A percentile compares a stretch with the other conserved stretches of the same genome.
Evolutionary conservation across 2,113 vertebrate species (phyloP).

Genomic region (Cyprinodon tularosa): DNA sequence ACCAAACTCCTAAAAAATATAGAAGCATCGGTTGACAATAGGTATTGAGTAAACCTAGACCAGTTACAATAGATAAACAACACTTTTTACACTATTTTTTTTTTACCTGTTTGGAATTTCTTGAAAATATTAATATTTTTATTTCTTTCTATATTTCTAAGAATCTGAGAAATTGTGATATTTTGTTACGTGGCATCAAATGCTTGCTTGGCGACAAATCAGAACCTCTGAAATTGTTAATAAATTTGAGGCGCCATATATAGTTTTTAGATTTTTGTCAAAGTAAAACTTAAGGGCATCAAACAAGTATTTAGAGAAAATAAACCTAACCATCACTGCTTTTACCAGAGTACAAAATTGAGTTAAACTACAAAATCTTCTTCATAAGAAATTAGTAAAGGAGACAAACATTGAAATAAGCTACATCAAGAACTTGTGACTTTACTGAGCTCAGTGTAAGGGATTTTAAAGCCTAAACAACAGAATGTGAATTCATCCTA

Average conservation of each 20-base stretch:
- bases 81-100: too few relatives aligned
- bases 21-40: constrained; percentile 9
- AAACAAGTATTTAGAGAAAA: neutral
- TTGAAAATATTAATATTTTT: too few relatives aligned
- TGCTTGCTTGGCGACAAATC: neutral
- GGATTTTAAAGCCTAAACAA: constrained; percentile 15
- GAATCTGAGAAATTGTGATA: neutral
- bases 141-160: too few relatives aligned
- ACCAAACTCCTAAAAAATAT: neutral
- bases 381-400: too few relatives aligned
- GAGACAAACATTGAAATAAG: too few relatives aligned
- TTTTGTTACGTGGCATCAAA: neutral
- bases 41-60: constrained; percentile 57
- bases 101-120: too few relatives aligned
- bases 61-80: constrained; percentile 38
- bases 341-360: too few relatives aligned
- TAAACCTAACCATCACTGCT: too few relatives aligned
- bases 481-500: constrained; percentile 31
- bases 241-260: neutral
- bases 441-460: neutral
- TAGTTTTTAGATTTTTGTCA: neutral
- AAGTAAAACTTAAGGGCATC: neutral
- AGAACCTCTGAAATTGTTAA: neutral
- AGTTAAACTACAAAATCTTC: too few relatives aligned
- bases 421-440: too few relatives aligned